These are phyloP conservation scores for Druon quercuslanigerum DNA, from an alignment of 1,140 invertebrate species.

Conservation along the genomic window DNA sequence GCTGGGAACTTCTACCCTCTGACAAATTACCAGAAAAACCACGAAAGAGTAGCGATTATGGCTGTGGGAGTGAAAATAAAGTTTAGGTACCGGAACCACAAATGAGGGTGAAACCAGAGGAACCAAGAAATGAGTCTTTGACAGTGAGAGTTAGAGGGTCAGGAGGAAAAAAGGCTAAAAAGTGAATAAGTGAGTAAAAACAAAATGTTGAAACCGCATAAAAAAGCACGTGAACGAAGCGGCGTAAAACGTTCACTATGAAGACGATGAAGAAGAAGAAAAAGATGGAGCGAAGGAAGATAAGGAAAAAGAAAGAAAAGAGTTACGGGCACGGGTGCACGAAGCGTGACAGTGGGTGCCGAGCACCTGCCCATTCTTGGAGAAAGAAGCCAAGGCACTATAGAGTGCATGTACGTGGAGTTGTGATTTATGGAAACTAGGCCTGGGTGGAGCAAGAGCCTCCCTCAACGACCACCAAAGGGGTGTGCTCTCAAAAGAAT, in stretches of 20 bases:
- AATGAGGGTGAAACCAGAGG: not conserved
- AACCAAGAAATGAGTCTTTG: slow-evolving; percentile 21
- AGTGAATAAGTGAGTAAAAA: slow-evolving; percentile 61
- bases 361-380: slow-evolving; percentile 73
- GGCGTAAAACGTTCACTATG: slow-evolving; percentile 40
- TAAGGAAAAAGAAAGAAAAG: slow-evolving; percentile 56
- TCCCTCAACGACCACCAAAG: slow-evolving; percentile 30
- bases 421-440: slow-evolving; percentile 70
- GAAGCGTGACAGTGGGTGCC: slow-evolving; percentile 74
- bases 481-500: not conserved
- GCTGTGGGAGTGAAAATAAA: slow-evolving; percentile 46
- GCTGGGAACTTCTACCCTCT: too few species aligned
- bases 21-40: slow-evolving; percentile 40
- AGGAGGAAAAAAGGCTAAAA: slow-evolving; percentile 24
- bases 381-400: slow-evolving; percentile 38
- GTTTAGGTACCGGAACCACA: not conserved
- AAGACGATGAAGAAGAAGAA: slow-evolving; percentile 49
- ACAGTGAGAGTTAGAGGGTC: slow-evolving; percentile 19
- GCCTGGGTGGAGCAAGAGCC: slow-evolving; percentile 52
- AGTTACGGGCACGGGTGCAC: slow-evolving; percentile 70
- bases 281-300: slow-evolving; percentile 36
- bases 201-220: slow-evolving; percentile 68
- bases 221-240: slow-evolving; percentile 67
- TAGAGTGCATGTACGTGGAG: slow-evolving; percentile 36
- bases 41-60: slow-evolving; percentile 45